phyloP scores from a whole-genome alignment of 2,113 vertebrate genomes.

The Parus major region DNA sequence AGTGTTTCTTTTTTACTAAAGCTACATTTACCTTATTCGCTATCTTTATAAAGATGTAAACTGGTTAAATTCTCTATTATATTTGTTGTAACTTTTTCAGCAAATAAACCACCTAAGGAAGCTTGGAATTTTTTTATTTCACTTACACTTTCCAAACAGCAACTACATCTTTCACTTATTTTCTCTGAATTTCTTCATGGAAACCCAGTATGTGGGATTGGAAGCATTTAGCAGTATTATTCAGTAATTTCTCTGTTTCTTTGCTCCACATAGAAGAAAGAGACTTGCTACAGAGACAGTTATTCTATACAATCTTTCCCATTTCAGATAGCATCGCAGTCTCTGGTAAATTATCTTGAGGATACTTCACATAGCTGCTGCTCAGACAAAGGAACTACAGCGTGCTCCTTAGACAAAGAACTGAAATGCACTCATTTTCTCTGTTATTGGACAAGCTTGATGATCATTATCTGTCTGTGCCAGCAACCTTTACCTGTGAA shows the following conservation, averaged over 20 bases:
- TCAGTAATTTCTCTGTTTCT: neutral
- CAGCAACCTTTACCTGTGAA: neutral
- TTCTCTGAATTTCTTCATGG: neutral
- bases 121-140: neutral
- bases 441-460: neutral
- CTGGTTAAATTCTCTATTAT: neutral
- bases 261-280: neutral
- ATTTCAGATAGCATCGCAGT: neutral
- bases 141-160: neutral
- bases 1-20: neutral
- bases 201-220: neutral
- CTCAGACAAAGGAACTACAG: neutral
- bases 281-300: neutral
- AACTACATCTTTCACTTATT: neutral
- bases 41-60: neutral
- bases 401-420: fast-evolving
- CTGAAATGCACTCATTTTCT: neutral
- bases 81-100: neutral
- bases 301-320: neutral
- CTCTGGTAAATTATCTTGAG: neutral
- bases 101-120: neutral
- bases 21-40: neutral
- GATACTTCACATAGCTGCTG: neutral
- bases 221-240: neutral
- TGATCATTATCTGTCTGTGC: neutral